Conservation (phyloP, 92 coral and sea anemone genomes). For the Phenganax marumi region DNA sequence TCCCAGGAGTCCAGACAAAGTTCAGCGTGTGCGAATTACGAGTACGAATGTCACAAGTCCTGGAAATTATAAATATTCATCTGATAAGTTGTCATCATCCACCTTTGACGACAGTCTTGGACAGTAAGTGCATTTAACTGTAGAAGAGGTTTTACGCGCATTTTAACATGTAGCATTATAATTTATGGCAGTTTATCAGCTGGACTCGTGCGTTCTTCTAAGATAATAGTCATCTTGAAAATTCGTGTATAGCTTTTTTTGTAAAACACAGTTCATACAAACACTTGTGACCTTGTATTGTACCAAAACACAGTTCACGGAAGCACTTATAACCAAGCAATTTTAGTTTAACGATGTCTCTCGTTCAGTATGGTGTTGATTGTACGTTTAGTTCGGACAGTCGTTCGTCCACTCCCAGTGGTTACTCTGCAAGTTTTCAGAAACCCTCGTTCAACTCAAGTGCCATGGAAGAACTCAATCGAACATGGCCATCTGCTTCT, state of each 20-base stretch:
- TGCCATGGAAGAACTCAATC: slow-evolving; percentile 37
- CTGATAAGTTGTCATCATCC: slow-evolving; percentile 35
- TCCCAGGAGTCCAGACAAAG: slow-evolving; percentile 64
- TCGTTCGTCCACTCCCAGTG: slow-evolving; percentile 34
- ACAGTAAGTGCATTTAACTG: slow-evolving; percentile 8
- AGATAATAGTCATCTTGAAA: no score
- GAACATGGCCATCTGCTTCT: slow-evolving; percentile 40
- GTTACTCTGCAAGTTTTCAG: slow-evolving; percentile 11
- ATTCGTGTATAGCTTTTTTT: no score
- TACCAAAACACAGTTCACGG: no score
- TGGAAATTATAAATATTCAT: slow-evolving; percentile 32
- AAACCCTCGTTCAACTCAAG: slow-evolving; percentile 20
- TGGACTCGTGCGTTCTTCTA: no score
- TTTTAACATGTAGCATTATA: no score
- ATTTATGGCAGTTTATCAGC: neutral
- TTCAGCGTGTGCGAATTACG: slow-evolving; percentile 76
- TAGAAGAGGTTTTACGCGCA: neutral
- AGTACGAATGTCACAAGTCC: slow-evolving; percentile 62
- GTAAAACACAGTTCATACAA: no score
- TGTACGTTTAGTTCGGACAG: slow-evolving; percentile 15
- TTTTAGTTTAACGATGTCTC: no score
- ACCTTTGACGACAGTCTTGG: slow-evolving; percentile 21
- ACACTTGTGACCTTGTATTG: no score
- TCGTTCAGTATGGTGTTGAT: neutral
- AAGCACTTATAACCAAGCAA: no score